Percentiles rank a stretch among this genome's conserved stretches.
These are phyloP conservation scores for Araneus ventricosus DNA, from an alignment of 1,140 invertebrate genomes.

Conservation along the genomic window DNA sequence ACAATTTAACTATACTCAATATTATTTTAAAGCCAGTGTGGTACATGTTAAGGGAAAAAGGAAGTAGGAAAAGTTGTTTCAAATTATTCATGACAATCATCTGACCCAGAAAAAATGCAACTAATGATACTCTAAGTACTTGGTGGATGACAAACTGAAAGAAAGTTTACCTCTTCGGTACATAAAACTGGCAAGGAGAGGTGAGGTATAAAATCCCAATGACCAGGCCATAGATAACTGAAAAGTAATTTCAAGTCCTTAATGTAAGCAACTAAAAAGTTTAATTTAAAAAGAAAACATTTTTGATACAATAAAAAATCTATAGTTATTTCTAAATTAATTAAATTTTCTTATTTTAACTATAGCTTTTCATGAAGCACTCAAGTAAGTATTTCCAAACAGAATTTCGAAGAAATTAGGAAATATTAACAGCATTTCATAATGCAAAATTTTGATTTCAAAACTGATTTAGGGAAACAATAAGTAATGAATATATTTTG, in stretches of 20 bases:
- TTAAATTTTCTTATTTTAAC: too few relatives aligned
- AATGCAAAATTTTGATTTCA: too few relatives aligned
- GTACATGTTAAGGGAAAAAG: not conserved
- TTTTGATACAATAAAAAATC: too few relatives aligned
- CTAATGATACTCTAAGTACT: not conserved
- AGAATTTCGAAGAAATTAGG: too few relatives aligned
- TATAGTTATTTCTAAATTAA: too few relatives aligned
- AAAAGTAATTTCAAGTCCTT: slow-evolving; percentile 4
- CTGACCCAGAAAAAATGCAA: not conserved
- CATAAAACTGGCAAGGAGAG: slow-evolving; percentile 87
- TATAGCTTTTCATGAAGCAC: too few relatives aligned
- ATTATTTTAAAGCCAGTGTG: not conserved
- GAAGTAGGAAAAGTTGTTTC: not conserved
- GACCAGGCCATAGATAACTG: slow-evolving; percentile 86
- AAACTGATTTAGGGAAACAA: too few relatives aligned
- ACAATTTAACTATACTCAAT: not conserved
- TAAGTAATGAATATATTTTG: too few relatives aligned
- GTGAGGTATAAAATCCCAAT: slow-evolving; percentile 87
- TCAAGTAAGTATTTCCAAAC: too few relatives aligned
- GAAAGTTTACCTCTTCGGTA: slow-evolving; percentile 84
- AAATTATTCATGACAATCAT: not conserved
- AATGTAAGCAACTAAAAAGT: too few relatives aligned
- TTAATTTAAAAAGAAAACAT: too few relatives aligned
- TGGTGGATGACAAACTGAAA: not conserved
- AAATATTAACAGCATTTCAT: too few relatives aligned